Evolutionary conservation across 2,113 vertebrate species (phyloP).

Genomic region (Nothocercus julius): DNA sequence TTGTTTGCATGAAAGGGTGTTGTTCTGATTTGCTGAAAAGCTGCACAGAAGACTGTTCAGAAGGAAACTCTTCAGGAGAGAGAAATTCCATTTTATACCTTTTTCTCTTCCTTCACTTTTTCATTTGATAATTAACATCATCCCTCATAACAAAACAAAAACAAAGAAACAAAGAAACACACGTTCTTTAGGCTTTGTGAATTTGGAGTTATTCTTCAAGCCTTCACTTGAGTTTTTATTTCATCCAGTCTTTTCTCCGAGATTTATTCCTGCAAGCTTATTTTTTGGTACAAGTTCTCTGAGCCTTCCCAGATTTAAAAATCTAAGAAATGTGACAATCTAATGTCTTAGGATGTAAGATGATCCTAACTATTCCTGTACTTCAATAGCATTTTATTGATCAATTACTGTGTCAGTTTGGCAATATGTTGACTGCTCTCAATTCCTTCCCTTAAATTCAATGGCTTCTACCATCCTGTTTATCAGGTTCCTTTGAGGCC

Average conservation of each 20-base stretch:
- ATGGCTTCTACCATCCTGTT: neutral
- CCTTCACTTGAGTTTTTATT: neutral
- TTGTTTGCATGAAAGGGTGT: neutral
- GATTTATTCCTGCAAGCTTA: neutral
- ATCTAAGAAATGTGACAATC: neutral
- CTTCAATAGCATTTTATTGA: neutral
- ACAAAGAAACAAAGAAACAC: too few species aligned
- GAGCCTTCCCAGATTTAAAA: neutral
- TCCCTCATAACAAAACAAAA: neutral
- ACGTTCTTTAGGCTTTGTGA: too few species aligned
- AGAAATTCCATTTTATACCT: neutral
- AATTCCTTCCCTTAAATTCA: neutral
- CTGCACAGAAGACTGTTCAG: neutral
- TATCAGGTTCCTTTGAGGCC: neutral
- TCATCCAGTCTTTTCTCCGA: neutral
- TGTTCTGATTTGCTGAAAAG: neutral
- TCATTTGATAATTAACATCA: neutral
- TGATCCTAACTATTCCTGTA: neutral
- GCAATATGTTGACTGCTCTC: neutral
- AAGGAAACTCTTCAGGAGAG: neutral
- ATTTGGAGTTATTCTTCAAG: neutral
- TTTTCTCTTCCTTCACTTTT: neutral
- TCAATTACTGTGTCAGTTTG: neutral
- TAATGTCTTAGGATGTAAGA: neutral
- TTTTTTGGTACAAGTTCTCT: neutral